Evolutionary conservation across 2,797 vertebrate genomes (phyloP), one percentile per base, ranked within the genome.

Genomic region (Karalla daura): DNA sequence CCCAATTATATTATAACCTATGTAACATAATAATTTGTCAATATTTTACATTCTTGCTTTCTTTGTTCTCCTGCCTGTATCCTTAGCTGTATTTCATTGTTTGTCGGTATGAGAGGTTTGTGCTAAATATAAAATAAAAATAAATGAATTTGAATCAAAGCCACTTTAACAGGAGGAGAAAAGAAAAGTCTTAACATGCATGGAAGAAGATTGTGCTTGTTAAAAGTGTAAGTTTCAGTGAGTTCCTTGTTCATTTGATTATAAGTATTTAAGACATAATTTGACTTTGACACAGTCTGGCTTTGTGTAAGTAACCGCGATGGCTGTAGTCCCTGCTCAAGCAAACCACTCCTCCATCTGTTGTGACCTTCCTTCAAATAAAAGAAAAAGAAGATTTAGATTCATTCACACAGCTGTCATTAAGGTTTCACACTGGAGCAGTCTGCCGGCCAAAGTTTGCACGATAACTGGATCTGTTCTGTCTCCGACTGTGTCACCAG

Each of bases 401-500:
- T n/a, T 30, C 23, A 35, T 12, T 17, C 6, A 53, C 0, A 21
- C 5, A 30, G 45, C 14, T 8, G 2, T 40, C n/a, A 2, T 20
- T 24, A 3, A 17, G 8, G 12, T 18, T 21, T 59, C 0, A 8
- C 28, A n/a, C 27, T 2, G 18, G 20, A 45, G 25, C 3, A 9
- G 11, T 25, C 33, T 40, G 12, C 72, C 32, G 14, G 18, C 15
- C 11, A 23, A 8, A 40, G 0, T 7, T 21, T 25, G 17, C 41
- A 9, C 30, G 17, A 13, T 33, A 51, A 6, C 51, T 41, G 33
- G 35, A 46, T 8, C 11, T 50, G 50, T 63, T 47, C 63, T 56
- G 9, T 58, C 27, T 35, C 5, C 2, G 10, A 27, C 18, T 49
- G 35, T 59, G 70, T 71, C 53, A 54, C 53, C 49, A 24, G 25